Base-by-base conservation (phyloP, 2,113 vertebrate species). In the Setophaga coronata region DNA sequence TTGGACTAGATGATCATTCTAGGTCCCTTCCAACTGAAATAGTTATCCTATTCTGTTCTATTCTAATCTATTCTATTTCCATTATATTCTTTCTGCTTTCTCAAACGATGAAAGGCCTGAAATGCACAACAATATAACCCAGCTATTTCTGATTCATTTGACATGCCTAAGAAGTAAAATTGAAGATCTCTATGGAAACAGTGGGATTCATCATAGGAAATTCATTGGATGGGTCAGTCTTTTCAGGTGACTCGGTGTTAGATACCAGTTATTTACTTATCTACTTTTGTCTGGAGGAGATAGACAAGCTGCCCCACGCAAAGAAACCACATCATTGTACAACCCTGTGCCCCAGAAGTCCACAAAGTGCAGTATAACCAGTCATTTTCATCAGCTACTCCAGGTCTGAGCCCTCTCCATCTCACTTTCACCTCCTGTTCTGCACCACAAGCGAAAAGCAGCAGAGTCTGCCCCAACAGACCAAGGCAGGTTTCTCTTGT, bases 111-210 rank as follows among this genome's bases (percentile, higher is more conserved):
- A 81, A 89, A 89, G 24, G 36, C 31, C 50, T n/a, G n/a, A 87
- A 93, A 72, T 14, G n/a, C 48, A 87, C 45, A 88, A 56, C 5
- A 82, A 51, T 48, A 65, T 12, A 76, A 72, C 5, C 36, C 19
- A 82, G 53, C 48, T 89, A 87, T 91, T 96, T 95, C 83, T 87
- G 72, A 85, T 74, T 87, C 56, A 62, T 71, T 81, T 67, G 18
- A 73, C 73, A 82, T 65, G 51, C 36, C 13, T 23, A n/a, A 67
- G 60, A 89, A 69, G 40, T 51, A 71, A 87, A 84, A 72, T 18
- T 65, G 38, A 87, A 81, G 73, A 84, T 97, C 74, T 72, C 90
- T 95, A 69, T 77, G 85, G 90, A 93, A 96, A 95, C 81, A 34
- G 60, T 42, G 18, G 29, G 26, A 81, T 82, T 87, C 42, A 64